These are phyloP conservation scores for Platygyra sinensis DNA, from an alignment of 64 coral and sea anemone species.

Conservation along the genomic window DNA sequence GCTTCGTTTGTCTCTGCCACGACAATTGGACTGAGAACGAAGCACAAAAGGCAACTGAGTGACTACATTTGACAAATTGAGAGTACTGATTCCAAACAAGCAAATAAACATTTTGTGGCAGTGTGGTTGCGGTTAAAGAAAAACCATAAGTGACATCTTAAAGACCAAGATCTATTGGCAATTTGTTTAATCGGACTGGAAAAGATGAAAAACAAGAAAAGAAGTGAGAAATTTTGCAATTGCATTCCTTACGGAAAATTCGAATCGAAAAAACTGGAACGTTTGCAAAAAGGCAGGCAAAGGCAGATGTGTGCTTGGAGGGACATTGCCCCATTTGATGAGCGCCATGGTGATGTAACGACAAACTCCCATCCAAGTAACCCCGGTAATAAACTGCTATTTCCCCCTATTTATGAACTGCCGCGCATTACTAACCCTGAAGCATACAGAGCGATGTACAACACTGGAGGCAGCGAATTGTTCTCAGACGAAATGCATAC, in stretches of 20 bases:
- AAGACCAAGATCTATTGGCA: not conserved
- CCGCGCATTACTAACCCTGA: not conserved
- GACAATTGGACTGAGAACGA: no score
- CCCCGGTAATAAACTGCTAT: conserved; percentile 11
- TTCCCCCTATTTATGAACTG: conserved; percentile 65
- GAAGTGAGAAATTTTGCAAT: conserved; percentile 4
- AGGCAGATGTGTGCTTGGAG: conserved; percentile 49
- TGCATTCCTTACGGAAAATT: conserved; percentile 74
- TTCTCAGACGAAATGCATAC: not conserved
- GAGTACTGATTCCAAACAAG: no score
- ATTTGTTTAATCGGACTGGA: not conserved
- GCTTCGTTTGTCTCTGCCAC: no score
- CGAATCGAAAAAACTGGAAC: conserved; percentile 54
- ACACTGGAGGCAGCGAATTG: not conserved
- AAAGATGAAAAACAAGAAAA: conserved; percentile 22
- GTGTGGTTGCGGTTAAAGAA: no score
- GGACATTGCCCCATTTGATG: conserved; percentile 45
- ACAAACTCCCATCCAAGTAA: not conserved
- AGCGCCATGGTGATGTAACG: not conserved
- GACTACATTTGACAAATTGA: no score
- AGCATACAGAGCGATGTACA: not conserved
- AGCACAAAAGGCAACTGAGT: no score
- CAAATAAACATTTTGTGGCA: no score
- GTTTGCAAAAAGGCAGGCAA: conserved; percentile 52
- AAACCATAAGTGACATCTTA: not conserved